Evolutionary conservation across 2,113 vertebrate species (phyloP), one percentile per base, ranked within the genome.

Genomic region (Pelusios castaneus): DNA sequence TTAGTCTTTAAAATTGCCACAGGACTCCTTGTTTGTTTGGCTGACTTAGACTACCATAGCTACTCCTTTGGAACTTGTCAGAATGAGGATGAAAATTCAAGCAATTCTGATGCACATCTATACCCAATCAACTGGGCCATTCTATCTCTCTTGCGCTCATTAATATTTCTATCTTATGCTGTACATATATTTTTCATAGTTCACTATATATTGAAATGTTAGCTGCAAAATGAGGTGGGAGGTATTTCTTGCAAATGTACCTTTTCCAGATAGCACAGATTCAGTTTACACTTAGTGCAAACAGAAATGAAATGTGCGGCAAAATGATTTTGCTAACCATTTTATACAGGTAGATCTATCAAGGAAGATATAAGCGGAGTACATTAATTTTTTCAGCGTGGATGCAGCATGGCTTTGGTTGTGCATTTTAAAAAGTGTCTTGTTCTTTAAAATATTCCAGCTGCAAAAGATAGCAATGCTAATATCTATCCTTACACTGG

Each of bases 371-470:
- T 34, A 60, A 93, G 31, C 38, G 38, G 87, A 6, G 41, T n/a
- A 75, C 22, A 21, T 52, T 84, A 29, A 3, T 75, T 92, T 87
- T 49, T 84, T 85, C 60, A 19, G 8, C 6, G 10, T 85, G 92
- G 90, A 49, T 80, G 75, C 8, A 31, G 25, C 1, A 0, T 25
- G 24, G 67, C 75, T 94, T 92, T 91, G 58, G 55, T 89, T 94
- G 88, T 56, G 13, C 27, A 25, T 47, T 94, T 90, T 93, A 83
- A 94, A 95, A 94, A 63, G 27, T 41, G 27, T 29, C 47, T 82
- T 90, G 24, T 78, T 89, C 49, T 91, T 92, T 55, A 89, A 49
- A 88, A 43, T 1, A 5, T 25, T 47, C 84, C 41, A 5, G 29
- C 78, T 84, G 85, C 86, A 75, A 84, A 92, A 92, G 22, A 76